phyloP scores from a whole-genome alignment of 2,888 invertebrate genomes.

The Julus scanicus region DNA sequence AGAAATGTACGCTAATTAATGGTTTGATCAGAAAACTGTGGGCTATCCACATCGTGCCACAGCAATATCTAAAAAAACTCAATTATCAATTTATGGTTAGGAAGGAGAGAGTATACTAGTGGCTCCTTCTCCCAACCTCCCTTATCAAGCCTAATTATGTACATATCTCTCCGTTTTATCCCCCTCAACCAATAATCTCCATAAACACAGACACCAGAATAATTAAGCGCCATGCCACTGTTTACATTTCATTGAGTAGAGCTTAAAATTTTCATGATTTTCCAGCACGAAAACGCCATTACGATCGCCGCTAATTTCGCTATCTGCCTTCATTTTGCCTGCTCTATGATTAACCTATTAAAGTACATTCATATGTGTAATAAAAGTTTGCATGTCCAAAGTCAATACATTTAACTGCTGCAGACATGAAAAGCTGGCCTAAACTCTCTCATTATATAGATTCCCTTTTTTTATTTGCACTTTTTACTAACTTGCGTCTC shows the following conservation, averaged over 20 bases:
- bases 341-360: constrained; percentile 46
- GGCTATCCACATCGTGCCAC: neutral
- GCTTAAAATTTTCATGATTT: constrained; percentile 49
- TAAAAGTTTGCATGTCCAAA: constrained; percentile 51
- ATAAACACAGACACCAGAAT: constrained; percentile 49
- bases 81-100: constrained; percentile 32
- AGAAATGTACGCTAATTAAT: constrained; percentile 17
- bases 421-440: neutral
- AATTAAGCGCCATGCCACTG: constrained; percentile 47
- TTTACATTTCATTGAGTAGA: constrained; percentile 47
- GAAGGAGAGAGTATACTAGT: neutral
- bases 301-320: constrained; percentile 48
- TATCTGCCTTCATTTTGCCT: constrained; percentile 46
- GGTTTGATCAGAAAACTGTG: constrained; percentile 16
- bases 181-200: constrained; percentile 42
- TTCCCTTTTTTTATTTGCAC: neutral
- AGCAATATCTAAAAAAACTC: neutral
- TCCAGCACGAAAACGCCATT: constrained; percentile 45
- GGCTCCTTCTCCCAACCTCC: neutral
- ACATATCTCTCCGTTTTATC: constrained; percentile 10
- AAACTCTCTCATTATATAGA: neutral
- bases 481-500: neutral
- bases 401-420: constrained; percentile 22
- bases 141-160: constrained; percentile 42
- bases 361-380: constrained; percentile 43